phyloP scores from a whole-genome alignment of 2,797 vertebrate genomes.

The Sus cebifrons region DNA sequence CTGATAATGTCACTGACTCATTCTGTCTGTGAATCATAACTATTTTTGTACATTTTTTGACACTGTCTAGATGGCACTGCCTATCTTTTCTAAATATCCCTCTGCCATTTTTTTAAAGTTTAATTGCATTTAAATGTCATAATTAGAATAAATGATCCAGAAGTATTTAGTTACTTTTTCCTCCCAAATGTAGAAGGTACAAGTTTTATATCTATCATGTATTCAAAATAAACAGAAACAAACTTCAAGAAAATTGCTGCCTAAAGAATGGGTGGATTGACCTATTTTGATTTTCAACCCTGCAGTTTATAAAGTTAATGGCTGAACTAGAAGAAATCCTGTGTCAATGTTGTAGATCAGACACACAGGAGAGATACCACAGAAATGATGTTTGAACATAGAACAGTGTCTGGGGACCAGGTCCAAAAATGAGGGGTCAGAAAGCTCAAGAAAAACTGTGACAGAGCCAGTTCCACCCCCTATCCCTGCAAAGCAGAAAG shows the following conservation, averaged over 20 bases:
- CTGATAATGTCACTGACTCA: slow-evolving; percentile 89
- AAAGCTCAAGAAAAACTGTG: not conserved
- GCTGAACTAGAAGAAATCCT: not conserved
- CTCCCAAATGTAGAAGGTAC: slow-evolving; percentile 43
- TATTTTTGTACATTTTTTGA: slow-evolving; percentile 82
- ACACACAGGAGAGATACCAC: not conserved
- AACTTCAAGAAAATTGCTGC: slow-evolving; percentile 13
- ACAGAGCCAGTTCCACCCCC: not conserved
- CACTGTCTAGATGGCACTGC: slow-evolving; percentile 76
- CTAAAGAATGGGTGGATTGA: not conserved
- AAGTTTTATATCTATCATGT: slow-evolving; percentile 19
- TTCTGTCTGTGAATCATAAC: slow-evolving; percentile 86
- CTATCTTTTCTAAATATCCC: slow-evolving; percentile 76
- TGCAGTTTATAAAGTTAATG: not conserved
- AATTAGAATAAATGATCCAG: slow-evolving; percentile 54
- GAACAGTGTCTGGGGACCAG: not conserved
- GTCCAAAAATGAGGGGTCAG: not conserved
- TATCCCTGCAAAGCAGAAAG: not conserved
- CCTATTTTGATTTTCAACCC: not conserved
- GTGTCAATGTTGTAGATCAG: not conserved
- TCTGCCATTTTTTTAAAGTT: slow-evolving; percentile 77
- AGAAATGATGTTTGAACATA: not conserved
- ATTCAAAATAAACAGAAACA: not conserved
- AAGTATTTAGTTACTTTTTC: not conserved
- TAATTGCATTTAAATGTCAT: slow-evolving; percentile 13